Evolutionary conservation across 2,797 vertebrate genomes (phyloP), one percentile per base, ranked within the genome.

Genomic region (Myotis daubentonii): DNA sequence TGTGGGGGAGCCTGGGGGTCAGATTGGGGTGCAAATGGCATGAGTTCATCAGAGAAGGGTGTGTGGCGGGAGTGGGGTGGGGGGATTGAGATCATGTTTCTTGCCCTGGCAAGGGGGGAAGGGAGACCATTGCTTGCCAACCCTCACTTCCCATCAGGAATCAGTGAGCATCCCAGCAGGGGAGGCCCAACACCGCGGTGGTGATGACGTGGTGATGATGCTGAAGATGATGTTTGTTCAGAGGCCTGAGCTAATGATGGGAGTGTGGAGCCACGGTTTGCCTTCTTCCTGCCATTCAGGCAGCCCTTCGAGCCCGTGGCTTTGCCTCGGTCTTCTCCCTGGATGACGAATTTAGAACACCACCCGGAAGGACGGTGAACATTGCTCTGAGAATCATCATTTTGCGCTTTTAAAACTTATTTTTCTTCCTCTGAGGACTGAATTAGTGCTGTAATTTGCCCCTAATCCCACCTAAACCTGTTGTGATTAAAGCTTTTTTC

Each of bases 391-490:
- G 87, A 92, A 75, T 83, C 90, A 93, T 89, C 88, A 16, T 87
- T 94, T 89, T 89, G 49, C 53, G 76, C 65, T 88, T 71, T 87
- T 76, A 44, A 82, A 94, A 89, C 86, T 86, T 89, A 85, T 16
- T 95, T 95, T 94, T 92, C 71, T 72, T 72, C 83, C 90, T 94
- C 89, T 44, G 36, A 94, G 76, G 78, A 62, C 83, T 44, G 66
- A 66, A 84, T 97, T 94, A 89, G 72, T 84, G 60, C 89, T 92
- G 23, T 92, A 72, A 95, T 97, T 97, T 95, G 74, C 82, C 95
- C 86, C 87, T 89, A 91, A 93, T 81, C 94, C 94, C 91, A 79
- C 57, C 57, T 94, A 94, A 86, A 20, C 96, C 92, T 66, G 53
- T 85, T 84, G n/a, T 81, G 75, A 96, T 96, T 79, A 96, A 89